Evolutionary conservation across 2,797 vertebrate species (phyloP), one percentile per base, ranked within the genome.

Genomic region (Lindbergichthys nudifrons): DNA sequence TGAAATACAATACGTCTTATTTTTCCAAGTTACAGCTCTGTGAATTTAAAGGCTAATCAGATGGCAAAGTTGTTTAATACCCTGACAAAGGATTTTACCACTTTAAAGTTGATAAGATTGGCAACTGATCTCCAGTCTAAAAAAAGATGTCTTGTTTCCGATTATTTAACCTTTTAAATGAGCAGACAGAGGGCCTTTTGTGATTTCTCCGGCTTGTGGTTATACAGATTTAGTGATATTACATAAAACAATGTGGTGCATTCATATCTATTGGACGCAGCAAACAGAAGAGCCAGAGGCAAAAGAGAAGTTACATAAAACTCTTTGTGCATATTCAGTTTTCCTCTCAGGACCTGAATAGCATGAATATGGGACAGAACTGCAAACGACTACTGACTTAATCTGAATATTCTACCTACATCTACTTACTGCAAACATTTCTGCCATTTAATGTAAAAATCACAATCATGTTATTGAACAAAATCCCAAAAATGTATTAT

Each of bases 141-240:
- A 14, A 46, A 46, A n/a, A n/a, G 32, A 52, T 13, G 21, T 41
- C 36, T 41, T 10, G 7, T 18, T 43, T 63, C 11, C 41, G n/a
- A 42, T 70, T 65, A 70, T 12, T n/a, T 57, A 51, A 62, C 7
- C 12, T 11, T 43, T 41, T 39, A 5, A 54, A 45, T 39, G 21
- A 59, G 30, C 23, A 23, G 50, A 73, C 65, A 42, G 45, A 57
- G n/a, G 3, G 9, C 6, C 5, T 14, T 53, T 39, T 70, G 41
- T 74, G 61, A 23, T 66, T 30, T 3, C 14, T 14, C 42, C 15
- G 26, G 8, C 19, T n/a, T 41, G 70, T 45, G 53, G 39, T 66
- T 72, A 65, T 57, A 67, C 32, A 77, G 30, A 50, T 53, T 51
- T 19, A 16, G n/a, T 64, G 8, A 67, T 23, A 14, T 47, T 39